phyloP scores from a whole-genome alignment of 92 coral and sea anemone genomes.

The Nematostella vectensis region DNA sequence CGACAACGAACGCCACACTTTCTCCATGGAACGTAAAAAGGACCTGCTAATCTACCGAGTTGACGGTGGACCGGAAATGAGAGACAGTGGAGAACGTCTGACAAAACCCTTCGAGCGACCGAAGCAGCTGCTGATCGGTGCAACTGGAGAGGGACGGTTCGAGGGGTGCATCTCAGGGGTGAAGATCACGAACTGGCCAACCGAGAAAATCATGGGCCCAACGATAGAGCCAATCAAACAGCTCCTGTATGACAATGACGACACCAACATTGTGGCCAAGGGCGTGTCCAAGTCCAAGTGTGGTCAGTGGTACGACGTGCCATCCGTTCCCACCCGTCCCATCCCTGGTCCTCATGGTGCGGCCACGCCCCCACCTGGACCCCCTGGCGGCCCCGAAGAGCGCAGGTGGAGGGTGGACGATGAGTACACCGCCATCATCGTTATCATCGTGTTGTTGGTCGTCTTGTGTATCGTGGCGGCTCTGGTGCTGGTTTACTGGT shows the following conservation, averaged over 20 bases:
- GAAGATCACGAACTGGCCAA: slow-evolving; percentile 42
- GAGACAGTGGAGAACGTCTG: slow-evolving; percentile 6
- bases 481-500: slow-evolving; percentile 67
- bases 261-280: slow-evolving; percentile 3
- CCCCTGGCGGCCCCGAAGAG: slow-evolving; percentile 19
- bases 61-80: slow-evolving; percentile 26
- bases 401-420: slow-evolving; percentile 17
- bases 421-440: slow-evolving; percentile 52
- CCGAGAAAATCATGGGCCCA: slow-evolving; percentile 5
- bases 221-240: slow-evolving; percentile 60
- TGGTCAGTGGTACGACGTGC: slow-evolving; percentile 42
- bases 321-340: slow-evolving; percentile 57
- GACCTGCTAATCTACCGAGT: slow-evolving; percentile 30
- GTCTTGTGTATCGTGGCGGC: slow-evolving; percentile 48
- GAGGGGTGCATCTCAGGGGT: slow-evolving; percentile 79
- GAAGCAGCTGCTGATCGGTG: slow-evolving; percentile 42
- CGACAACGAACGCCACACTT: slow-evolving; percentile 33
- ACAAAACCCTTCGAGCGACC: slow-evolving; percentile 28
- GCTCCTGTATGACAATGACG: slow-evolving; percentile 32
- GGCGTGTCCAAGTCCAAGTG: slow-evolving; percentile 37
- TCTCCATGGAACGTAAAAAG: slow-evolving; percentile 39
- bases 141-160: slow-evolving; percentile 27
- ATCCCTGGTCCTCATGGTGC: slow-evolving; percentile 21
- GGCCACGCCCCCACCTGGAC: neutral
- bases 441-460: slow-evolving; percentile 56